Evolutionary conservation across 1,140 invertebrate species (phyloP), one percentile per base, ranked within the genome.

Genomic region (Liolophura sinensis): DNA sequence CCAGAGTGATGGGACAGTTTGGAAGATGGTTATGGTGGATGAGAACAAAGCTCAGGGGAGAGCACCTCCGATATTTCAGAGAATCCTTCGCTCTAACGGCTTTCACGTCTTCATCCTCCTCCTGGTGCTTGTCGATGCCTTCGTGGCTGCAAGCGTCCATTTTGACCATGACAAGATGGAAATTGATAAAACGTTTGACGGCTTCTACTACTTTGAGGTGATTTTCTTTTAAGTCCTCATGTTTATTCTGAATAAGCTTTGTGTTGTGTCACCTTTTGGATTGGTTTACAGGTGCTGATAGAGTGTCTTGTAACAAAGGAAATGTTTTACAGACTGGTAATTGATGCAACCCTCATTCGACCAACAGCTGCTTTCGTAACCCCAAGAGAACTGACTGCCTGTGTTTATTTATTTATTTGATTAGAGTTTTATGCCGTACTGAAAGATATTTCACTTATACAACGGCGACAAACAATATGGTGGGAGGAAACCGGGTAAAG

Each of bases 121-220:
- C 6, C 91, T 97, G 0, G 97, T 99, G 51, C 85, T 99, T 49
- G 92, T 94, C 12, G 98, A 99, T 87, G 96, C 95, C 14, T 90
- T 97, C 48, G 93, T 96, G 11, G 96, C 95, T 12, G 95, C 97
- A 1, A 96, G 93, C n/a, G 94, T 99, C 89, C 90, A 91, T 67
- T 98, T 98, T 83, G 92, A 96, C 81, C 95, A 98, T 77, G 93
- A 97, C 11, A 72, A 82, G 90, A 91, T 65, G 84, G 91, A 78
- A 91, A 92, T 16, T 79, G 92, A 69, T 85, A 91, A 76, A 89
- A 91, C 56, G 93, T 89, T 94, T 80, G 79, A 82, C 60, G 91
- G 92, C 72, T 97, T 97, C 84, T 99, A 99, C 81, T 97, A 95
- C 81, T 92, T 94, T 47, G 97, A 99, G 88, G 90, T 93, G 56